These are phyloP conservation scores for Muntiacus muntjak DNA, from an alignment of 2,113 vertebrate genomes.

Conservation along the genomic window DNA sequence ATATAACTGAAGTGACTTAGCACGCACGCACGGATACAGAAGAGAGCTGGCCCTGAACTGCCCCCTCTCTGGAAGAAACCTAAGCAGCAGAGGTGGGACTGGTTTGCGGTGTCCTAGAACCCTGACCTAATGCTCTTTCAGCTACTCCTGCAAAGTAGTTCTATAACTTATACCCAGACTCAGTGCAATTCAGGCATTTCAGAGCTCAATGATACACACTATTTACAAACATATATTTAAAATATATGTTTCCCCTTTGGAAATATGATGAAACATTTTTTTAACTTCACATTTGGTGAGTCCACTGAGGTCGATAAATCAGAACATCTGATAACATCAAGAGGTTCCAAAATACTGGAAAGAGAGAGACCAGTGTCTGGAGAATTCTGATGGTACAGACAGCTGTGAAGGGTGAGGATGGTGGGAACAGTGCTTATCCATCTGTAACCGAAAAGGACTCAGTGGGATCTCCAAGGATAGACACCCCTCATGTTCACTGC, in stretches of 20 bases:
- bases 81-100: background rate
- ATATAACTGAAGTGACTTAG: background rate
- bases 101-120: background rate
- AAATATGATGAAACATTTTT: background rate
- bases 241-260: background rate
- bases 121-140: background rate
- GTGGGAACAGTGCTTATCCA: background rate
- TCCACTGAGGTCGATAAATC: background rate
- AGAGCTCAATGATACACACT: background rate
- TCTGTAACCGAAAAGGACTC: background rate
- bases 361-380: background rate
- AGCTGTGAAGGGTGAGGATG: background rate
- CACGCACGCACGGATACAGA: background rate
- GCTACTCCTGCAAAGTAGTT: background rate
- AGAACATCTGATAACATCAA: background rate
- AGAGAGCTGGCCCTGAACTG: too few species aligned
- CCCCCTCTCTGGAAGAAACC: background rate
- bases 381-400: background rate
- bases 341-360: background rate
- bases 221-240: background rate
- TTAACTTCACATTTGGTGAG: background rate
- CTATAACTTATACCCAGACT: background rate
- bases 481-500: too few species aligned
- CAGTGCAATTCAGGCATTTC: background rate
- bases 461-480: background rate